Evolutionary conservation across 2,797 vertebrate genomes (phyloP).

Genomic region (Eulemur mongoz): DNA sequence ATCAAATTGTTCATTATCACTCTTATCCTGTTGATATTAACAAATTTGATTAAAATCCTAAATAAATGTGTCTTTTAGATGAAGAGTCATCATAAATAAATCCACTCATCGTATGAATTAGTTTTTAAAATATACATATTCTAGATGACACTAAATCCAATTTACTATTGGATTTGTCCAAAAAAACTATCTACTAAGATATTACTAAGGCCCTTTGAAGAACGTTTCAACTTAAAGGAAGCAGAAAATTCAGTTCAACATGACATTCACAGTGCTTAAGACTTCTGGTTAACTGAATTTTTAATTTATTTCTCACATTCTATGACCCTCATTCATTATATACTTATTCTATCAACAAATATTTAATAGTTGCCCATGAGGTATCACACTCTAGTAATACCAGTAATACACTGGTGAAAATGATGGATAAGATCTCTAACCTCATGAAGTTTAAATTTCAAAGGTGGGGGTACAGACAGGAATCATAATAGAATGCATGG

Average conservation of each 20-base stretch:
- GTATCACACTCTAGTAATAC: neutral
- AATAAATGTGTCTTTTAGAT: neutral
- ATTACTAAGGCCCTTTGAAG: neutral
- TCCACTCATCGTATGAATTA: neutral
- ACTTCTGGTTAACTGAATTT: neutral
- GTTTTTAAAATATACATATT: neutral
- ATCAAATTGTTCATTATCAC: neutral
- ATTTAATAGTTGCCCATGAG: neutral
- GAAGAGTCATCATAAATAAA: neutral
- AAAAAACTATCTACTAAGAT: neutral
- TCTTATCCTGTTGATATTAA: neutral
- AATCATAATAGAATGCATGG: neutral
- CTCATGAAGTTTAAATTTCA: neutral
- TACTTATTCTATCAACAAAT: neutral
- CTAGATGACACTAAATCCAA: neutral
- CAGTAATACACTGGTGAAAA: neutral
- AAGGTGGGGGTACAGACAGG: neutral
- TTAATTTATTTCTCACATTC: neutral
- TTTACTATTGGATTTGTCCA: neutral
- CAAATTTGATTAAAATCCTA: neutral
- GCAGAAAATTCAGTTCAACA: conserved; percentile 2
- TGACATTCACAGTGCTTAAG: neutral
- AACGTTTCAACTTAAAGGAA: conserved; percentile 10
- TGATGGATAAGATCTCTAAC: neutral
- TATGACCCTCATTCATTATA: neutral